Percentiles rank a stretch among this genome's conserved stretches.
These are phyloP conservation scores for Choreutis nemorana DNA, from an alignment of 2,888 invertebrate genomes.

Conservation along the genomic window DNA sequence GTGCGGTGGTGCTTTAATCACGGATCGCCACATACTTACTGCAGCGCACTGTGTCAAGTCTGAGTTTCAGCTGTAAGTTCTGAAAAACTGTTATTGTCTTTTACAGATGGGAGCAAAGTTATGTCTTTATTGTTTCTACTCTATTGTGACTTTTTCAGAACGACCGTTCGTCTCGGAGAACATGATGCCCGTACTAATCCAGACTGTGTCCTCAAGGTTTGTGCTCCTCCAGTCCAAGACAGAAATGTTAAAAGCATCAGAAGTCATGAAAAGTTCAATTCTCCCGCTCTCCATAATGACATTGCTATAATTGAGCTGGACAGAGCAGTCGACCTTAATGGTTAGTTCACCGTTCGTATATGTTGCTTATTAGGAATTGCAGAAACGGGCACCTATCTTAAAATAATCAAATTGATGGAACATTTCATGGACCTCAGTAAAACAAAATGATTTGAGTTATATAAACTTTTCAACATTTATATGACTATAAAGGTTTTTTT, in stretches of 20 bases:
- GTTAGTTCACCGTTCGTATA: too few species aligned
- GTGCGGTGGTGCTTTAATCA: slow-evolving; percentile 63
- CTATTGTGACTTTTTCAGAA: slow-evolving; percentile 19
- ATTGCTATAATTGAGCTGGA: slow-evolving; percentile 66
- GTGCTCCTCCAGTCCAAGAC: slow-evolving; percentile 52
- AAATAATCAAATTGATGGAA: too few species aligned
- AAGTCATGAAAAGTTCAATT: slow-evolving; percentile 60
- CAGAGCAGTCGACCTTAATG: slow-evolving; percentile 42
- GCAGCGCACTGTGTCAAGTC: slow-evolving; percentile 63
- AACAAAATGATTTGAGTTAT: too few species aligned
- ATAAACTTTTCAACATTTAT: too few species aligned
- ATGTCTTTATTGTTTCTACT: background rate
- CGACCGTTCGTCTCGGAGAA: slow-evolving; percentile 72
- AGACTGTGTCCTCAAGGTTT: slow-evolving; percentile 43
- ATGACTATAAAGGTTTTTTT: too few species aligned
- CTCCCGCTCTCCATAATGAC: slow-evolving; percentile 60
- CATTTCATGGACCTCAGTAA: too few species aligned
- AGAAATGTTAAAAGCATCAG: slow-evolving; percentile 37
- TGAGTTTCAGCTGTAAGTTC: background rate
- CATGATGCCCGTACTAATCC: slow-evolving; percentile 47
- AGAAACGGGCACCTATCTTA: too few species aligned
- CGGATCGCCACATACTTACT: slow-evolving; percentile 58
- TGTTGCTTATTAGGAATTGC: too few species aligned
- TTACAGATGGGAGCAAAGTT: background rate
- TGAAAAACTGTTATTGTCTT: slow-evolving; percentile 3